A percentile compares a stretch with the other conserved stretches of the same genome.
Evolutionary conservation across 2,113 vertebrate species (phyloP).

Genomic region (Megaceryle maxima): DNA sequence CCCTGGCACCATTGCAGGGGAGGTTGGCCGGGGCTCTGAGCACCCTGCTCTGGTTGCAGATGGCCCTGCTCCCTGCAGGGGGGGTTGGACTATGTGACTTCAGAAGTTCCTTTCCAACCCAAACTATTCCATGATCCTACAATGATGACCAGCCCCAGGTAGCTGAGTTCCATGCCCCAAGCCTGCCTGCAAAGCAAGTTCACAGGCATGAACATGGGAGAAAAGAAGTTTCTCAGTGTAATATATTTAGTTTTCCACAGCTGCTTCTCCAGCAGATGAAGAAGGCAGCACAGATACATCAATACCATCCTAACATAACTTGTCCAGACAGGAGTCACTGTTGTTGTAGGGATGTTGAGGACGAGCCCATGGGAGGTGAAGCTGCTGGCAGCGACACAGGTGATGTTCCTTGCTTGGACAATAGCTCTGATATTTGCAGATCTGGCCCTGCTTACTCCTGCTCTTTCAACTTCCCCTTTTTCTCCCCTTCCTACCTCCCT

Average conservation of each 20-base stretch:
- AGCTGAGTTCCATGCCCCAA: rapidly evolving
- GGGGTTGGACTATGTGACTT: not conserved
- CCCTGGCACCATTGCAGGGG: not conserved
- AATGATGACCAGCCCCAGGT: not conserved
- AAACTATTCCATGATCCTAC: not conserved
- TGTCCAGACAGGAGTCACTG: not conserved
- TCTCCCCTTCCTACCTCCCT: not conserved
- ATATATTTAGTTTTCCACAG: not conserved
- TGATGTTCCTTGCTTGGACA: rapidly evolving
- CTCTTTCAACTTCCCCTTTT: not conserved
- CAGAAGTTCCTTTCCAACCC: not conserved
- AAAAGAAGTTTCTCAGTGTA: not conserved
- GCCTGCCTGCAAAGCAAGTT: not conserved
- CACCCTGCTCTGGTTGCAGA: not conserved
- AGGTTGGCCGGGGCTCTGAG: not conserved
- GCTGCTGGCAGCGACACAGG: not conserved
- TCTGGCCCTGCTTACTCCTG: not conserved
- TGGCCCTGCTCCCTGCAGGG: not conserved
- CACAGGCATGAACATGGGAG: rapidly evolving
- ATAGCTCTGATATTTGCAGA: not conserved
- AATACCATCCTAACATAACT: rapidly evolving
- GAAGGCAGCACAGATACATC: not conserved
- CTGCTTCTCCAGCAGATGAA: not conserved
- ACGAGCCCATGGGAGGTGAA: not conserved
- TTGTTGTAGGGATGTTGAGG: not conserved